phyloP scores from a whole-genome alignment of 2,113 vertebrate genomes.

The Tonatia bakeri region DNA sequence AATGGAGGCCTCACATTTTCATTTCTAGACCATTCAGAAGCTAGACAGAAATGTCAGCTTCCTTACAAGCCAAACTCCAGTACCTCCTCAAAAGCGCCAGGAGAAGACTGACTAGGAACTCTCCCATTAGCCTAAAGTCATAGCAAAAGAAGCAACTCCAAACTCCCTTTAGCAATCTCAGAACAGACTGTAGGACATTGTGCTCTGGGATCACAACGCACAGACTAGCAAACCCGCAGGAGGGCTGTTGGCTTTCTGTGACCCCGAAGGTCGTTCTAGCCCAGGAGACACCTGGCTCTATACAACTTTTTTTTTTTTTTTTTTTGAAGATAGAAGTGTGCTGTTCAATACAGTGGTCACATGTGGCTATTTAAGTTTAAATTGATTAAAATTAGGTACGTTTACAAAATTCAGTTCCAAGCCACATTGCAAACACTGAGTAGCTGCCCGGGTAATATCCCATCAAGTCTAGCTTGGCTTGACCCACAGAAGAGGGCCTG shows the following conservation, averaged over 20 bases:
- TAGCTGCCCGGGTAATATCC: background rate
- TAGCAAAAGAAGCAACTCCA: background rate
- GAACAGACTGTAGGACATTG: background rate
- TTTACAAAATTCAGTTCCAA: background rate
- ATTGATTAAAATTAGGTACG: background rate
- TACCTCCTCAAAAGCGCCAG: background rate
- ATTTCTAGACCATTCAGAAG: background rate
- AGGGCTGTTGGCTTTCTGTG: background rate
- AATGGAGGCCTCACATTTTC: background rate
- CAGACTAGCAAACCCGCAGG: background rate
- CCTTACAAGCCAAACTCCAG: background rate
- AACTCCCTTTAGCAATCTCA: too few relatives aligned
- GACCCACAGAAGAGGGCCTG: background rate
- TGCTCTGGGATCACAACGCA: background rate
- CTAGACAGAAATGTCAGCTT: background rate
- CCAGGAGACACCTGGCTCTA: background rate
- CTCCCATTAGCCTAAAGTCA: background rate
- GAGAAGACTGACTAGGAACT: background rate
- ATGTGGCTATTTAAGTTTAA: background rate
- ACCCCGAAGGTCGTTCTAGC: background rate
- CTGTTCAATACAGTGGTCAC: background rate
- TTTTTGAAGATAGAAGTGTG: background rate
- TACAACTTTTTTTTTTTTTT: background rate
- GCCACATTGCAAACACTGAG: background rate
- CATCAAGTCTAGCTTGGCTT: background rate